Base-by-base conservation (phyloP, 1,140 invertebrate genomes). In the Spodoptera litura region DNA sequence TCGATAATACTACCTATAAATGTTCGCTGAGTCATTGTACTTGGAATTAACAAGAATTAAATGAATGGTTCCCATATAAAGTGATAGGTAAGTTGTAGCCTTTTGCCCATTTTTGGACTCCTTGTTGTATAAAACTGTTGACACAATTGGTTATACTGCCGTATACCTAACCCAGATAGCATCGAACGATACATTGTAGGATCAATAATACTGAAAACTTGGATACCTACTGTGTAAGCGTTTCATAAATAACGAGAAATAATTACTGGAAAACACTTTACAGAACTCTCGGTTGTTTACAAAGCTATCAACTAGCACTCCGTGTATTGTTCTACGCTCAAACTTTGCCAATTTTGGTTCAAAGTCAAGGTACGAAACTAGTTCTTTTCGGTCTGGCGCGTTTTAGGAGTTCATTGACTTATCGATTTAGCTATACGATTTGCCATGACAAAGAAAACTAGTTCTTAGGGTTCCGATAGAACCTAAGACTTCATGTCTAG, bases 361-460 rank as follows among this genome's bases (percentile, higher is more conserved):
- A 31, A 58, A 59, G 58, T 76, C 73, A 53, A 76, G 66, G 61
- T 44, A 49, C 38, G 35, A 49, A 49, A 52, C 49, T 77, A 55
- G 68, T 77, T 68, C 62, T 77, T 68, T 68, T 68, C 66, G 64
- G 76, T 78, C 76, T 78, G 56, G 53, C 66, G 76, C 55, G 38
- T 70, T 49, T 20, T 59, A 4, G 55, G 59, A 78, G 76, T 78
- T 78, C 76, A 15, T 71, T 78, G 76, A 78, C 66, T 59, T 71
- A 52, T 62, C 15, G 49, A 51, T 0, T 27, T 31, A 31, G 62
- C 59, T 9, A 62, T 75, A 52, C 27, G 70, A 35, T 9, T 35
- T 31, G 44, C 44, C 38, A 66, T 51, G 66, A n/a, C 38, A 53
- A 55, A 53, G 3, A 27, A 20, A 53, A 12, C 66, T 70, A 12